These are phyloP conservation scores for Oscheius sp. DNA, from an alignment of 1,140 invertebrate species.

Conservation along the genomic window DNA sequence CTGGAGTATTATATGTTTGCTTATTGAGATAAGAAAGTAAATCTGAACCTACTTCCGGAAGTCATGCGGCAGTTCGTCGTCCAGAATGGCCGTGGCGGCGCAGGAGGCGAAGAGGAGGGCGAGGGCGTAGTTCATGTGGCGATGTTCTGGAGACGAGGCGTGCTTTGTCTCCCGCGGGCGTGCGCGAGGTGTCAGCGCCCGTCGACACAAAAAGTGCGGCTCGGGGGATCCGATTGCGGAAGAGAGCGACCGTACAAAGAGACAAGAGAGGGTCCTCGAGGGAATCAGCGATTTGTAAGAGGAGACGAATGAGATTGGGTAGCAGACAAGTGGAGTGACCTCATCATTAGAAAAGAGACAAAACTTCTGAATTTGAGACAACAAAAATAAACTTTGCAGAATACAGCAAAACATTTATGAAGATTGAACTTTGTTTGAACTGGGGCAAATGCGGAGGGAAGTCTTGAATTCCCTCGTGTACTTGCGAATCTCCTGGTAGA, in stretches of 20 bases:
- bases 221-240: slow-evolving; percentile 6
- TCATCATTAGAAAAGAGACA: too few species aligned
- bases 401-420: too few species aligned
- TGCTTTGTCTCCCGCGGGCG: not conserved
- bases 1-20: too few species aligned
- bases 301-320: too few species aligned
- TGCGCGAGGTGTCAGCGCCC: not conserved
- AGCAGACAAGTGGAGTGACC: too few species aligned
- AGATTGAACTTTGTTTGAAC: not conserved
- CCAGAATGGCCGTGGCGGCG: not conserved
- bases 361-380: too few species aligned
- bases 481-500: slow-evolving; percentile 26
- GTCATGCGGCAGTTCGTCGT: not conserved
- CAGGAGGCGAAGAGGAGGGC: not conserved
- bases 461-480: slow-evolving; percentile 25
- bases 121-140: not conserved
- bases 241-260: too few species aligned
- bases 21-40: slow-evolving; percentile 3
- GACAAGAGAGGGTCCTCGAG: too few species aligned
- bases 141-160: not conserved
- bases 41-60: slow-evolving; percentile 1
- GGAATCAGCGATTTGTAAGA: too few species aligned
- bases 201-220: not conserved
- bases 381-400: too few species aligned
- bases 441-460: not conserved